Base-by-base conservation (phyloP, 1,140 invertebrate genomes). In the Stegodyphus dumicola region DNA sequence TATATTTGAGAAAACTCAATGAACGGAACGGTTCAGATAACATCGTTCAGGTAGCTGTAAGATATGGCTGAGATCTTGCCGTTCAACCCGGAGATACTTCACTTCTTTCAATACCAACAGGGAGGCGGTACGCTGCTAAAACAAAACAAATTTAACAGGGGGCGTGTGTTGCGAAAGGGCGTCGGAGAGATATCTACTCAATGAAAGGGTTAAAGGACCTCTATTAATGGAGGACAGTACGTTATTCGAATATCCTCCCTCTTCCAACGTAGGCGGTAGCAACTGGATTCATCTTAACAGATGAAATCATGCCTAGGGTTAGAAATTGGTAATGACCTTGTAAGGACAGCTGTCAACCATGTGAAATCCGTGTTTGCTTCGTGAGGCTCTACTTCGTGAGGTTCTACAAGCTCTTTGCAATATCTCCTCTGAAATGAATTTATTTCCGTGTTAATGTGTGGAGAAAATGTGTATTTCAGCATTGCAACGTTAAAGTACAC, bases 161-260 rank as follows among this genome's bases (percentile, higher is more conserved):
- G 73, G 73, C 53, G 73, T 76, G 74, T 64, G 17, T 76, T 18
- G 52, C 56, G 66, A 48, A 76, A 60, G 74, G 74, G 74, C 74
- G 74, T 76, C 33, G n/a, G 18, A 56, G n/a, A n/a, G 15, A 60
- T 7, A 76, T 76, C 18, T 9, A 60, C 18, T 64, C 18, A 76
- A 64, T 76, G 56, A 76, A 76, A 76, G 74, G 56, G 74, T 76
- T 76, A 76, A 76, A 33, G 64, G 56, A 6, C 10, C 18, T 76
- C 17, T 48, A 76, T 76, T 64, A 64, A 64, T 64, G 74, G 18
- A 9, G 5, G 15, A 76, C 52, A 10, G 33, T 15, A 15, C 56
- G 15, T 60, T 60, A 60, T 60, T 60, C 15, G 56, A 52, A 6
- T 56, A 64, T 76, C 74, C 74, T 76, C 74, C 74, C 74, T 76